Conservation (phyloP, 2,797 vertebrate genomes). For the Scarus forsteni region DNA sequence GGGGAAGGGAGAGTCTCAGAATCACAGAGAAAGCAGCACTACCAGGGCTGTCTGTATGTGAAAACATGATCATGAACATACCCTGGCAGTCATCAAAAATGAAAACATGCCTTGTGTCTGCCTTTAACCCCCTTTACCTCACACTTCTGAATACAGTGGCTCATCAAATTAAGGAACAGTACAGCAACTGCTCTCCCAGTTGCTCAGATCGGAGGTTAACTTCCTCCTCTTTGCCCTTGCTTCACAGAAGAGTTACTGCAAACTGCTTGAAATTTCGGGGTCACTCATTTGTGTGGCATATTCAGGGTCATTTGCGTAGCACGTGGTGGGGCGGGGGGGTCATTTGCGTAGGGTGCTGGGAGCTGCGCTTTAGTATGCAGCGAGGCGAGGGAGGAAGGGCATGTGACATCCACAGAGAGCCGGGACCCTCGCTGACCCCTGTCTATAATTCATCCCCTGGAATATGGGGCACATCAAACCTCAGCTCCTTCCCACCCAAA, state of each 20-base stretch:
- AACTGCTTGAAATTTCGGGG: constrained; percentile 55
- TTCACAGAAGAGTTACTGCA: constrained; percentile 24
- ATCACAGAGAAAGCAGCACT: no score
- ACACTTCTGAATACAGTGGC: constrained; percentile 1
- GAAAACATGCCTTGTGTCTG: no score
- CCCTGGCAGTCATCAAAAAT: no score
- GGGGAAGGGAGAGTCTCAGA: no score
- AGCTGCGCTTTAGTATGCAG: constrained; percentile 83
- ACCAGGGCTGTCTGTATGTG: no score
- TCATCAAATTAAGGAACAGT: constrained; percentile 15
- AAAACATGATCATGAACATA: no score
- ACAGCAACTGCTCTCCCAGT: neutral
- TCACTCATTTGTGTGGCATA: constrained; percentile 70
- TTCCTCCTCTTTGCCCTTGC: constrained; percentile 10
- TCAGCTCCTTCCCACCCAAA: constrained; percentile 74
- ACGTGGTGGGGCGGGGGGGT: constrained; percentile 52
- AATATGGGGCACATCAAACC: constrained; percentile 78
- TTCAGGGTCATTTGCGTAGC: constrained; percentile 81
- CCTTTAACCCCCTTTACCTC: no score
- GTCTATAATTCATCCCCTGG: constrained; percentile 87
- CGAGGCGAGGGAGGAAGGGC: constrained; percentile 70
- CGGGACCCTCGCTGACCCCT: constrained; percentile 84
- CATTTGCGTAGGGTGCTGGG: constrained; percentile 73
- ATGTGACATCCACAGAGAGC: constrained; percentile 83
- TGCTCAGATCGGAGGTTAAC: constrained; percentile 14